Evolutionary conservation across 2,113 vertebrate genomes (phyloP), one percentile per base, ranked within the genome.

Genomic region (Haemorhous mexicanus): DNA sequence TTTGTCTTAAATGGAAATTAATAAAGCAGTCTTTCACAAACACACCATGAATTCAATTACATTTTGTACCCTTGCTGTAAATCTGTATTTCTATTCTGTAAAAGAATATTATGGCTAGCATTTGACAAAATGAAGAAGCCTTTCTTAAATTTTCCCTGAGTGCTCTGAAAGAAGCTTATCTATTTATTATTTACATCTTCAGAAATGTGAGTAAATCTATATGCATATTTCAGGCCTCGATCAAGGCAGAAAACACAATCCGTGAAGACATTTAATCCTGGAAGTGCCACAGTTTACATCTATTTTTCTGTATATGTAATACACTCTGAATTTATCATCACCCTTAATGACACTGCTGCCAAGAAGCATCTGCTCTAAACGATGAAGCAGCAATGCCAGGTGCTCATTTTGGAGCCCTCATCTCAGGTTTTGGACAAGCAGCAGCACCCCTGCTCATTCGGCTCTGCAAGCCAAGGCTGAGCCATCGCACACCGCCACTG

Each of bases 1-100:
- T 96, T 91, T 95, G 37, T 87, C 70, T 90, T 89, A 83, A 97
- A 97, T 84, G 84, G 72, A 97, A 96, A 97, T 96, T 92, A 96
- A 97, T 89, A 96, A 95, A 88, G 66, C 43, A 52, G 64, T 85
- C 59, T 61, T 47, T 82, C 24, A 18, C 56, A 88, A 97, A 74
- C 35, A 76, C 58, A 75, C 18, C 26, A 39, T 85, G 80, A 82
- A 46, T 95, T 86, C 74, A 72, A 30, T 80, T 74, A 74, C n/a
- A 72, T 53, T 93, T 92, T 80, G 37, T 61, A 87, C 9, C 28
- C 62, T 46, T 68, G 19, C 23, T 79, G 62, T 43, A 95, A 62
- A 73, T 52, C 49, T 75, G 22, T 21, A 63, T 30, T 67, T 53
- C 26, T 72, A 74, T 50, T 92, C 61, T 30, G 20, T 30, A 84